These are phyloP conservation scores for Trematomus bernacchii DNA, from an alignment of 2,797 vertebrate species.

Conservation along the genomic window DNA sequence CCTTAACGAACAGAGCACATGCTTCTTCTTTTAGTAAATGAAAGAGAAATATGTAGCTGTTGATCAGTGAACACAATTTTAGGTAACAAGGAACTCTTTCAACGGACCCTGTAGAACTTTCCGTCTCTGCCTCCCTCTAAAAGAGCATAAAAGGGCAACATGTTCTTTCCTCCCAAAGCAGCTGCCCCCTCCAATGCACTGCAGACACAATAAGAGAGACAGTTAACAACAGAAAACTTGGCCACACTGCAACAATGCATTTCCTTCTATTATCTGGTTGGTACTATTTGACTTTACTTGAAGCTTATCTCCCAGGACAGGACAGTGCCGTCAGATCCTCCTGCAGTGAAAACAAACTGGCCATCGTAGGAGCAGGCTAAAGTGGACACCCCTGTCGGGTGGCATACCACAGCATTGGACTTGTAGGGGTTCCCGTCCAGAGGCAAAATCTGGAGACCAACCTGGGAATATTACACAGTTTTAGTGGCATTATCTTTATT, in stretches of 20 bases:
- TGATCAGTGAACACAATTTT: background rate
- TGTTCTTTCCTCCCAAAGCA: slow-evolving; percentile 88
- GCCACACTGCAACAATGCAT: background rate
- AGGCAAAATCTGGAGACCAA: slow-evolving; percentile 95
- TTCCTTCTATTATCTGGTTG: background rate
- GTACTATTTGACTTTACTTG: slow-evolving; percentile 76
- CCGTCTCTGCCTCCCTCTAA: slow-evolving; percentile 92
- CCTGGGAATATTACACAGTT: slow-evolving; percentile 76
- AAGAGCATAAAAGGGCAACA: slow-evolving; percentile 91
- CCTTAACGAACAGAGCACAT: background rate
- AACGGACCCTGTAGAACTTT: slow-evolving; percentile 89
- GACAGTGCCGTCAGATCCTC: slow-evolving; percentile 85
- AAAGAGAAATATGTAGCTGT: background rate
- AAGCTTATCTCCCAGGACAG: slow-evolving; percentile 90
- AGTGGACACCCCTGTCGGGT: slow-evolving; percentile 84
- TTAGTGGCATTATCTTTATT: slow-evolving; percentile 12
- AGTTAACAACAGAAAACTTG: slow-evolving; percentile 3
- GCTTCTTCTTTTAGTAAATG: background rate
- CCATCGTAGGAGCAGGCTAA: slow-evolving; percentile 88
- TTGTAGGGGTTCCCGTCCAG: slow-evolving; percentile 94
- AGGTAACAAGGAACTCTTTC: background rate
- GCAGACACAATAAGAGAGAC: slow-evolving; percentile 31
- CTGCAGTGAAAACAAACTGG: slow-evolving; percentile 88
- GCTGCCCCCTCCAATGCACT: slow-evolving; percentile 91
- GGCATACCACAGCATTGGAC: slow-evolving; percentile 89